These are phyloP conservation scores for Unio pictorum DNA, from an alignment of 2,888 invertebrate species.

Conservation along the genomic window DNA sequence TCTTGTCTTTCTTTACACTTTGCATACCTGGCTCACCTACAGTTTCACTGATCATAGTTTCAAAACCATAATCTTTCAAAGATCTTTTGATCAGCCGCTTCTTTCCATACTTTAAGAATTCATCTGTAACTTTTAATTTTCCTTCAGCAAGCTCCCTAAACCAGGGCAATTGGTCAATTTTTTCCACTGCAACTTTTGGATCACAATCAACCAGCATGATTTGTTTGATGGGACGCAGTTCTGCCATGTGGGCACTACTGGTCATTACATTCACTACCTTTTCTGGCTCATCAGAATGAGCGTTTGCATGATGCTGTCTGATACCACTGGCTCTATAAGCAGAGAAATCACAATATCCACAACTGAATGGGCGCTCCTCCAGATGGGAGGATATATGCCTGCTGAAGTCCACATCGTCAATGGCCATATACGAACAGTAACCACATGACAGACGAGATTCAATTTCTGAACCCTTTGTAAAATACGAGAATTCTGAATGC, in stretches of 20 bases:
- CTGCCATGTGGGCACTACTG: conserved; percentile 6
- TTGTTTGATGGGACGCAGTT: conserved; percentile 5
- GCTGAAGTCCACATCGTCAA: conserved; percentile 42
- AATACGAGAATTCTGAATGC: conserved; percentile 40
- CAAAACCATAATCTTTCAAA: no score
- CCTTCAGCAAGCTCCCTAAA: no score
- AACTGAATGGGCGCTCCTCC: conserved; percentile 38
- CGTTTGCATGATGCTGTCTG: no score
- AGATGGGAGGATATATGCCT: conserved; percentile 47
- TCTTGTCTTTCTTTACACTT: no score
- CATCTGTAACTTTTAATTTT: no score
- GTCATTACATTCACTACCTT: not conserved
- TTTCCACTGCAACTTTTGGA: conserved; percentile 11
- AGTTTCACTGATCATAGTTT: no score
- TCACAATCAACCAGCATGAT: conserved; percentile 20
- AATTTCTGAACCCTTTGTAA: conserved; percentile 27
- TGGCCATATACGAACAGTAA: conserved; percentile 45
- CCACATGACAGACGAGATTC: conserved; percentile 49
- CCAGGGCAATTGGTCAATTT: not conserved
- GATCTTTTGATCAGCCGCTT: no score
- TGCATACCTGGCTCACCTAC: no score
- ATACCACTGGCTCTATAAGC: no score
- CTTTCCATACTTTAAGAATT: no score
- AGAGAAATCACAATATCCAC: conserved; percentile 46
- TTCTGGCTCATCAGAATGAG: no score